Conservation (phyloP, 2,888 invertebrate species). For the Pandemis heparana region DNA sequence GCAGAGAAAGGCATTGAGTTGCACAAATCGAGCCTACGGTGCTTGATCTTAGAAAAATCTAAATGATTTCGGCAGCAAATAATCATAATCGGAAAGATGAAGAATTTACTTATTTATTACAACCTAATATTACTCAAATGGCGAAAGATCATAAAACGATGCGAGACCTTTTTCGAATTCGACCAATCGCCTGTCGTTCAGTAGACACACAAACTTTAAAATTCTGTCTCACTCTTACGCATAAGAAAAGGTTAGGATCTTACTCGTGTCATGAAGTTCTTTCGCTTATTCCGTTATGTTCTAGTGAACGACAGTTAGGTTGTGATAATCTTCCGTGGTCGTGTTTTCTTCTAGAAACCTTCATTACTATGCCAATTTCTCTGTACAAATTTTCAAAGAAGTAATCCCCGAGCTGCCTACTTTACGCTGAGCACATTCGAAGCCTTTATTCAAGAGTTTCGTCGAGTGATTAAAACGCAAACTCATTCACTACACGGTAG, state of each 20-base stretch:
- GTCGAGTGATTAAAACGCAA: neutral
- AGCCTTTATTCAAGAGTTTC: neutral
- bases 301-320: neutral
- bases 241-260: neutral
- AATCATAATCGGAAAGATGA: conserved; percentile 30
- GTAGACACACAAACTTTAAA: neutral
- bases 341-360: neutral
- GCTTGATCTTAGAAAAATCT: conserved; percentile 24
- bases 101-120: neutral
- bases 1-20: conserved; percentile 31
- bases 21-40: conserved; percentile 32
- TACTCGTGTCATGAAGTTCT: neutral
- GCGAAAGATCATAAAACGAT: neutral
- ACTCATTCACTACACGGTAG: neutral
- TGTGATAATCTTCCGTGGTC: too few species aligned
- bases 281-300: neutral
- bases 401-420: conserved; percentile 23
- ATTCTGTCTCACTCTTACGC: neutral
- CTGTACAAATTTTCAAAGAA: neutral
- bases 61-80: conserved; percentile 32
- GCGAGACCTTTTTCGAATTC: neutral
- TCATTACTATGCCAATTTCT: neutral
- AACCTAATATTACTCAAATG: neutral
- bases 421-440: conserved; percentile 28
- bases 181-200: neutral